Conservation (phyloP, 1,140 invertebrate genomes). For the Lutraria rhynchaena region DNA sequence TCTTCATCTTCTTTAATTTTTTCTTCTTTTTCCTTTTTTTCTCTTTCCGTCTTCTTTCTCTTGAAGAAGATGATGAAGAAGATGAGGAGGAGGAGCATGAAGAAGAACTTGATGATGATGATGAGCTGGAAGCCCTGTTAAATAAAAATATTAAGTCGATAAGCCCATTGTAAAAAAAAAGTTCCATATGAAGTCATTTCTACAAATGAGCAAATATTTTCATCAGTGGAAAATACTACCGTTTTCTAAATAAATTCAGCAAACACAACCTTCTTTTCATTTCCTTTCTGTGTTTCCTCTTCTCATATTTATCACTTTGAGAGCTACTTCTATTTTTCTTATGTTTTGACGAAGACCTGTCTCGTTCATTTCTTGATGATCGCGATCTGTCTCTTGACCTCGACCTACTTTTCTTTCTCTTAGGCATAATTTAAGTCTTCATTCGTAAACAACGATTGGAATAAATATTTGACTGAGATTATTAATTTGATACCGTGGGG, state of each 20-base stretch:
- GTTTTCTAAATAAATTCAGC: not conserved
- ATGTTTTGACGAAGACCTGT: not conserved
- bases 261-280: constrained; percentile 5
- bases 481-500: too few relatives aligned
- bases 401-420: constrained; percentile 1
- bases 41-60: constrained; percentile 36
- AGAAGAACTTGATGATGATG: constrained; percentile 22
- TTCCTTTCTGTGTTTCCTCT: constrained; percentile 16
- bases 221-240: too few relatives aligned
- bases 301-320: not conserved
- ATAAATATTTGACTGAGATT: too few relatives aligned
- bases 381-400: not conserved
- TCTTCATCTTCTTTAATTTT: constrained; percentile 35
- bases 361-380: not conserved
- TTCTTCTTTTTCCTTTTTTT: constrained; percentile 45
- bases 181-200: not conserved
- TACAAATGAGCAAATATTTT: not conserved
- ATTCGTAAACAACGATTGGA: too few relatives aligned
- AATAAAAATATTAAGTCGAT: not conserved
- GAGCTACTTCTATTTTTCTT: not conserved
- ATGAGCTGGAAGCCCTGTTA: not conserved
- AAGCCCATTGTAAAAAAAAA: too few relatives aligned
- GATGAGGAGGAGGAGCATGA: constrained; percentile 46
- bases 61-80: constrained; percentile 58
- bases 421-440: too few relatives aligned